Evolutionary conservation across 2,113 vertebrate species (phyloP), one percentile per base, ranked within the genome.

Genomic region (Rhinopomastus cyanomelas): DNA sequence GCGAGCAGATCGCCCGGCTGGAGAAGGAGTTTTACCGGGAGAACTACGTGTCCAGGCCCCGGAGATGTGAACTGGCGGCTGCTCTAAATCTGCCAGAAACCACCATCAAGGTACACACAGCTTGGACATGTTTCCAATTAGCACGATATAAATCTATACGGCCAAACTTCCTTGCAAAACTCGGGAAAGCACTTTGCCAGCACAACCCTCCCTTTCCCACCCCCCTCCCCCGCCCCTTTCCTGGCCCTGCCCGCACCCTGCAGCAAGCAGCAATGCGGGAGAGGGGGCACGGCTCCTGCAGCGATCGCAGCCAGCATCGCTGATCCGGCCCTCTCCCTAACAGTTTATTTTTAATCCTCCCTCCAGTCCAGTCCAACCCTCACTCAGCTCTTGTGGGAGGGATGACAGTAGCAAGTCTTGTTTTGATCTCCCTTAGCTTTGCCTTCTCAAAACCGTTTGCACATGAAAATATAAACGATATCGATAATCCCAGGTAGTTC

Each of bases 11-110:
- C 82, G 98, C 97, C 34, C 97, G 99, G 16, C 95, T 99, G 97
- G 99, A 99, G 96, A 99, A 99, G 94, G 99, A 99, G 87, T 99
- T 99, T 96, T 99, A 99, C 96, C 97, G 99, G 88, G 99, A 99
- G 93, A 99, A 99, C 96, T 99, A 99, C 66, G 99, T 99, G 51
- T 99, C 99, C 66, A 98, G 99, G 93, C 99, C 99, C 29, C 97
- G 99, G 84, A 98, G 99, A 92, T 99, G 99, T 65, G 99, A 99
- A 69, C 97, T 99, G 93, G 99, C 99, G 2, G 98, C 99, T 32
- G 98, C 99, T 53, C 96, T 99, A 39, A 99, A 99, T 96, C 97
- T 99, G 60, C 99, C 99, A 19, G 99, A 99, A 97, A 99, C 99
- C 72, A 99, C 99, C 74, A 99, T 99, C 94, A 99, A 99, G 98